phyloP scores from a whole-genome alignment of 2,797 vertebrate genomes.

The Gymnoscopelus braueri region DNA sequence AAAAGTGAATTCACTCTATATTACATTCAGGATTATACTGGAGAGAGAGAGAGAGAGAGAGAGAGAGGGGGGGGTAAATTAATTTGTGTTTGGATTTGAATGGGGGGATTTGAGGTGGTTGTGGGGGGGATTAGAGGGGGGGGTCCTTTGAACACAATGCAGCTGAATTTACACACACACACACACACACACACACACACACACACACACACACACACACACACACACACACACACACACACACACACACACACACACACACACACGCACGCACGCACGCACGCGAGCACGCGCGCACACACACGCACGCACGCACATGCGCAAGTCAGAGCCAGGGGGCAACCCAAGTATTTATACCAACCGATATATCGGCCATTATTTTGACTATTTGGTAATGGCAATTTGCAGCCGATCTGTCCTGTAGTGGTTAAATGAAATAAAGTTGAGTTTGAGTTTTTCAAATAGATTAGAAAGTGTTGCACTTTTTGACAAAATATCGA shows the following conservation, averaged over 20 bases:
- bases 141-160: background rate
- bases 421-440: too few relatives aligned
- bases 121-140: background rate
- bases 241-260: background rate
- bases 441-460: too few relatives aligned
- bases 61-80: background rate
- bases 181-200: background rate
- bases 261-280: conserved; percentile 1
- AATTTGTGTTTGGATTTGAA: too few relatives aligned
- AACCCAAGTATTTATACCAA: too few relatives aligned
- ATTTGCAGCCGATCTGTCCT: too few relatives aligned
- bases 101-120: background rate
- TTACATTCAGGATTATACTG: background rate
- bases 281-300: conserved; percentile 3
- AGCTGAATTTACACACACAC: background rate
- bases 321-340: too few relatives aligned
- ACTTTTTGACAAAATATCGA: too few relatives aligned
- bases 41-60: background rate
- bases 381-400: too few relatives aligned
- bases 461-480: too few relatives aligned
- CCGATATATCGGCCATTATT: too few relatives aligned
- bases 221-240: background rate
- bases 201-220: background rate
- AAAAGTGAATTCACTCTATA: too few relatives aligned
- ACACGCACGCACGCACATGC: conserved; percentile 1